Percentiles rank a stretch among this genome's conserved stretches.
Conservation (phyloP, 2,113 vertebrate species). For the Motacilla alba region DNA sequence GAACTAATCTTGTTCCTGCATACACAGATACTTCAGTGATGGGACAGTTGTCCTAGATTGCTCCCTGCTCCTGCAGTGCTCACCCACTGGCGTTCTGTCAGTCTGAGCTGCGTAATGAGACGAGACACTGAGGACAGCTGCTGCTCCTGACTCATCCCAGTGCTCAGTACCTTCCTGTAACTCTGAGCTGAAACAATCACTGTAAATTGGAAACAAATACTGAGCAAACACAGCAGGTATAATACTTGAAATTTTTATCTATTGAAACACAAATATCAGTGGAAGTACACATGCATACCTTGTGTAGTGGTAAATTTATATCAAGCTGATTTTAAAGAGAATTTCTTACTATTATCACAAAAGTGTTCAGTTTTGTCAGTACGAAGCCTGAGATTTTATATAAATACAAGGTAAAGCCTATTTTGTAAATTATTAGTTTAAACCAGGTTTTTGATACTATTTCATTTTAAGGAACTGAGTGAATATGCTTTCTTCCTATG, state of each 20-base stretch:
- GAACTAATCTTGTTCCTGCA: neutral
- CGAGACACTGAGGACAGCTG: neutral
- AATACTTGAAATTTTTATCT: neutral
- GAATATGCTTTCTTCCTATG: neutral
- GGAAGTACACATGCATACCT: neutral
- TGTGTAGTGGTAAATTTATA: neutral
- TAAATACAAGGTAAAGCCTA: neutral
- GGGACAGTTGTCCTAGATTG: constrained; percentile 26
- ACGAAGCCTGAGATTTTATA: neutral
- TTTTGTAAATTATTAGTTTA: neutral
- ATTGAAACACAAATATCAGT: neutral
- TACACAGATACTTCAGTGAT: neutral
- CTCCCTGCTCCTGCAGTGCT: constrained; percentile 13
- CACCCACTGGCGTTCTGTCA: neutral
- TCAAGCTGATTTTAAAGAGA: neutral
- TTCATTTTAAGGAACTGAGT: neutral
- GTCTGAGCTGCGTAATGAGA: neutral
- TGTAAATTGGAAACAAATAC: neutral
- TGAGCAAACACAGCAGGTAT: neutral
- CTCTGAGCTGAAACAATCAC: neutral
- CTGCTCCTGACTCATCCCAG: neutral
- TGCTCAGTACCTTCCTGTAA: neutral
- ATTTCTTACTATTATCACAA: neutral
- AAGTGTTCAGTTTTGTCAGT: neutral
- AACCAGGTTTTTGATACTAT: neutral